Evolutionary conservation across 2,797 vertebrate genomes (phyloP).

Genomic region (Petrocephalus sullivani): DNA sequence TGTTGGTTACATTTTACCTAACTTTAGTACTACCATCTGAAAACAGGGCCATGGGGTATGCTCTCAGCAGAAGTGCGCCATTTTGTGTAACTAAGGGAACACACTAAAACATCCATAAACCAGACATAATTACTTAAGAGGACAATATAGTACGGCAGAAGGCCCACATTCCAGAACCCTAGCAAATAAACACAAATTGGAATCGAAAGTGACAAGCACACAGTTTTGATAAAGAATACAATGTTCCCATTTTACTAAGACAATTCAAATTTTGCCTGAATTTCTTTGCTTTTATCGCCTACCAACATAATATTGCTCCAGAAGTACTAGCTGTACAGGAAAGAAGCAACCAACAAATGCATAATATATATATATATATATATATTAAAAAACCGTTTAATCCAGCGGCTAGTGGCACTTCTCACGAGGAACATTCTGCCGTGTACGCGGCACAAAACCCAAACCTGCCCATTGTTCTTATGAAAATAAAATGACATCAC

Average conservation of each 20-base stretch:
- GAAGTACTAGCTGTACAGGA: neutral
- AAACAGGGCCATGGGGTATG: neutral
- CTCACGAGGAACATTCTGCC: neutral
- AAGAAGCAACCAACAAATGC: neutral
- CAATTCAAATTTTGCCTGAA: neutral
- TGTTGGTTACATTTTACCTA: neutral
- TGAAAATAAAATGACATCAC: neutral
- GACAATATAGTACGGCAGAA: neutral
- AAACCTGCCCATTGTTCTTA: neutral
- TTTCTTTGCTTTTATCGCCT: neutral
- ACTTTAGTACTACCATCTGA: neutral
- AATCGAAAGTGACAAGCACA: neutral
- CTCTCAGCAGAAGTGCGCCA: neutral
- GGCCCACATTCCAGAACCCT: neutral
- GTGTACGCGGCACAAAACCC: neutral
- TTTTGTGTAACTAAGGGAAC: neutral
- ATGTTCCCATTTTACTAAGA: neutral
- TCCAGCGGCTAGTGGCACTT: no score
- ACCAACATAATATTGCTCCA: neutral
- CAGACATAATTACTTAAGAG: neutral
- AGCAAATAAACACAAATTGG: neutral
- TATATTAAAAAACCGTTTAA: neutral
- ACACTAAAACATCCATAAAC: neutral
- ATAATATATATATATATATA: neutral
- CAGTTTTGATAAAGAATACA: neutral